These are phyloP conservation scores for Lagopus leucura DNA, from an alignment of 2,113 vertebrate species.

Conservation along the genomic window DNA sequence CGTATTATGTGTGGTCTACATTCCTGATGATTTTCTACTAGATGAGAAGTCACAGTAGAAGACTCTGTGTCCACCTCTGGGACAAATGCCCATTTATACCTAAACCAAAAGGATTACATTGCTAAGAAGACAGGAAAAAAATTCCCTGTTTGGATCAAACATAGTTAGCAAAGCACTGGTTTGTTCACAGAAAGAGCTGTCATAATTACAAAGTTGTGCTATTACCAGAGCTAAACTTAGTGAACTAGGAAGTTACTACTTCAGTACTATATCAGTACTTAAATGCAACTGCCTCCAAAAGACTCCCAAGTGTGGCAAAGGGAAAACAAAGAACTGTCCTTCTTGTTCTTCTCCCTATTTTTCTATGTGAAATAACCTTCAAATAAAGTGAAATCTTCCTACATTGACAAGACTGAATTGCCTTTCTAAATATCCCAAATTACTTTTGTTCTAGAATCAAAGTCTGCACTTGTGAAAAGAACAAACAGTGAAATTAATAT, in stretches of 20 bases:
- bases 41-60: conserved; percentile 75
- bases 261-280: background rate
- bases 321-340: background rate
- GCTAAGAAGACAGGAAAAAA: background rate
- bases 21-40: conserved; percentile 88
- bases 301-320: background rate
- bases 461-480: background rate
- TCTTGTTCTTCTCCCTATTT: background rate
- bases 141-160: background rate
- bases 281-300: background rate
- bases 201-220: background rate
- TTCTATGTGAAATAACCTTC: background rate
- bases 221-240: background rate
- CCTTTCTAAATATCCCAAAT: background rate
- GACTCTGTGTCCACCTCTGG: conserved; percentile 91
- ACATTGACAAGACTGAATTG: background rate
- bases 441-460: background rate
- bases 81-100: conserved; percentile 98
- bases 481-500: background rate
- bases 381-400: background rate
- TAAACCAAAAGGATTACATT: conserved; percentile 54
- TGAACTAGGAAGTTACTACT: background rate
- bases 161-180: background rate
- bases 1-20: conserved; percentile 87
- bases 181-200: background rate